A percentile compares a stretch with the other conserved stretches of the same genome.
Conservation (phyloP, 2,888 invertebrate species). For the Parelbella ahira region DNA sequence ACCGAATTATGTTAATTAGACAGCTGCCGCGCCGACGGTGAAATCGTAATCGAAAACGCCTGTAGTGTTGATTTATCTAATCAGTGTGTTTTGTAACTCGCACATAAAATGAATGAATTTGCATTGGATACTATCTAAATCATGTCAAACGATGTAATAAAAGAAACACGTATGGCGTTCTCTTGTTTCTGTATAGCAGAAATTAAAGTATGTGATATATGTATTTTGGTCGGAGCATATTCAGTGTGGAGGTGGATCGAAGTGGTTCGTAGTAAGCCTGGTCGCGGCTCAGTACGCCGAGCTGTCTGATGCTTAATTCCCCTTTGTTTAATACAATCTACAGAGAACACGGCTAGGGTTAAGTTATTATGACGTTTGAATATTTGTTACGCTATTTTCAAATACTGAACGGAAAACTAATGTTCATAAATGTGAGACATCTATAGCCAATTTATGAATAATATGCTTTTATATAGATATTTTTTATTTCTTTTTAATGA, state of each 20-base stretch:
- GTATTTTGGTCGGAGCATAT: conserved; percentile 13
- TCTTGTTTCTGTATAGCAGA: conserved; percentile 9
- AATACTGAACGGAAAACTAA: conserved; percentile 52
- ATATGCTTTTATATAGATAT: no score
- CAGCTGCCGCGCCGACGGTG: conserved; percentile 49
- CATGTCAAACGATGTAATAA: conserved; percentile 2
- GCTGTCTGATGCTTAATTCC: conserved; percentile 63
- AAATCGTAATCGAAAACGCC: conserved; percentile 58
- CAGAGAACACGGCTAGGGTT: conserved; percentile 53
- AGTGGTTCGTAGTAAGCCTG: conserved; percentile 49
- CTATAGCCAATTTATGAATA: no score
- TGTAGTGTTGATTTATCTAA: conserved; percentile 60
- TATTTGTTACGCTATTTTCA: conserved; percentile 43
- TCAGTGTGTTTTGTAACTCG: conserved; percentile 53
- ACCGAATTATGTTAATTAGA: conserved; percentile 62
- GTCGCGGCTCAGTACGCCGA: conserved; percentile 42
- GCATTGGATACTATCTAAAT: conserved; percentile 29
- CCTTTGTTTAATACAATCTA: conserved; percentile 67
- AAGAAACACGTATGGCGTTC: conserved; percentile 1
- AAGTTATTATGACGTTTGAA: conserved; percentile 58
- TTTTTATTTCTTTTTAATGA: no score
- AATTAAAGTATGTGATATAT: conserved; percentile 33
- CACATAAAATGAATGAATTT: conserved; percentile 34
- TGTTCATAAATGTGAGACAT: conserved; percentile 60
- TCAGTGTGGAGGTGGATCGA: conserved; percentile 39